Evolutionary conservation across 2,888 invertebrate genomes (phyloP).

Genomic region (Ernsta delagoae): DNA sequence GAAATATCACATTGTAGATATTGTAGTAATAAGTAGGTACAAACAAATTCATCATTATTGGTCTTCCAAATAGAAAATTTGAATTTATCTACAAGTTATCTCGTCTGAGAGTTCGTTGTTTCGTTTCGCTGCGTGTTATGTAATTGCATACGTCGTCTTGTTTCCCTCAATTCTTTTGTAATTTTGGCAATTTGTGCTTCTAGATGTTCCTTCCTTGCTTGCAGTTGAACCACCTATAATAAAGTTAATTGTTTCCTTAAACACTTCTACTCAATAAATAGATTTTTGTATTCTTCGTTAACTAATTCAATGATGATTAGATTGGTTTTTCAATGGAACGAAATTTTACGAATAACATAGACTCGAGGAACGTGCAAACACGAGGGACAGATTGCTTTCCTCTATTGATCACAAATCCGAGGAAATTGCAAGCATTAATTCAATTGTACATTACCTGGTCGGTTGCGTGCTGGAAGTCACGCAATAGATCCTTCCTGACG

Average conservation of each 20-base stretch:
- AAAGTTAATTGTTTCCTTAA: too few relatives aligned
- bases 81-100: not conserved
- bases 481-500: slow-evolving; percentile 71
- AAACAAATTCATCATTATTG: too few relatives aligned
- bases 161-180: slow-evolving; percentile 54
- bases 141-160: slow-evolving; percentile 56
- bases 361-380: not conserved
- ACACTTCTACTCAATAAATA: too few relatives aligned
- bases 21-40: too few relatives aligned
- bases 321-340: too few relatives aligned
- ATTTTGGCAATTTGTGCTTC: slow-evolving; percentile 55
- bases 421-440: not conserved
- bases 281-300: too few relatives aligned
- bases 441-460: slow-evolving; percentile 59
- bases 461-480: slow-evolving; percentile 72
- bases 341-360: not conserved
- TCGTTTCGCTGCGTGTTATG: slow-evolving; percentile 35
- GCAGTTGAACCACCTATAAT: slow-evolving; percentile 56
- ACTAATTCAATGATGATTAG: too few relatives aligned
- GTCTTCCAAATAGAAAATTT: not conserved
- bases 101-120: not conserved
- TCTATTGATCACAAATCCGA: not conserved
- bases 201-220: slow-evolving; percentile 57
- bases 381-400: not conserved
- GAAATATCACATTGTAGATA: too few relatives aligned